phyloP scores from a whole-genome alignment of 2,888 invertebrate genomes.

The Thysanoteuthis rhombus region DNA sequence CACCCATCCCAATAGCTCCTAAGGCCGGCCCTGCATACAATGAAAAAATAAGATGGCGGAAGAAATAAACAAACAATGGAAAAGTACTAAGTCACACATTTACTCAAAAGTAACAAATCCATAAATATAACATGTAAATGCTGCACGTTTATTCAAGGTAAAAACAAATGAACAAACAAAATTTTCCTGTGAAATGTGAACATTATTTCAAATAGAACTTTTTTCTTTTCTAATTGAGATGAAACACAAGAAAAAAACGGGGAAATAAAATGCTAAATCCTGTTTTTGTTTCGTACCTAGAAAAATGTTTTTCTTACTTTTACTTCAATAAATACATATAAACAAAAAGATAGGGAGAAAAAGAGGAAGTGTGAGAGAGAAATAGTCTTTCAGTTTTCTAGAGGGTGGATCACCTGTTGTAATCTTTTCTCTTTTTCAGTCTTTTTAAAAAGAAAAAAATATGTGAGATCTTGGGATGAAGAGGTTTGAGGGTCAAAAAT shows the following conservation, averaged over 20 bases:
- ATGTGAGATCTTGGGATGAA: neutral
- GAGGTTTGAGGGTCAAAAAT: neutral
- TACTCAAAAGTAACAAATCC: neutral
- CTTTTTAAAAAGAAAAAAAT: neutral
- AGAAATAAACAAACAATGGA: neutral
- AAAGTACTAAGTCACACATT: neutral
- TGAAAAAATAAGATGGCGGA: neutral
- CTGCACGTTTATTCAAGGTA: conserved; percentile 12
- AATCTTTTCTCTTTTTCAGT: neutral
- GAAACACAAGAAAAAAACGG: neutral
- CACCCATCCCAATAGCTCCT: too few relatives aligned
- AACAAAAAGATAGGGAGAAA: neutral
- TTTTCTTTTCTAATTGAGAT: neutral
- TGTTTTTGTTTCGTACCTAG: neutral
- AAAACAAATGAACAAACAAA: neutral
- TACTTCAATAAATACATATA: neutral
- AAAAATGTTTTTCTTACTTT: neutral
- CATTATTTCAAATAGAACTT: neutral
- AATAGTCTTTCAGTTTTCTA: neutral
- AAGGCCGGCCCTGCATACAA: too few relatives aligned
- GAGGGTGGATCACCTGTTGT: neutral
- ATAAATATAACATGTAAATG: conserved; percentile 12
- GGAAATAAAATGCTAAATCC: neutral
- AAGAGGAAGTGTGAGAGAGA: neutral
- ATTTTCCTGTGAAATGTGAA: neutral